Percentiles rank a stretch among this genome's conserved stretches.
Conservation (phyloP, 2,113 vertebrate genomes). For the Peromyscus polionotus region DNA sequence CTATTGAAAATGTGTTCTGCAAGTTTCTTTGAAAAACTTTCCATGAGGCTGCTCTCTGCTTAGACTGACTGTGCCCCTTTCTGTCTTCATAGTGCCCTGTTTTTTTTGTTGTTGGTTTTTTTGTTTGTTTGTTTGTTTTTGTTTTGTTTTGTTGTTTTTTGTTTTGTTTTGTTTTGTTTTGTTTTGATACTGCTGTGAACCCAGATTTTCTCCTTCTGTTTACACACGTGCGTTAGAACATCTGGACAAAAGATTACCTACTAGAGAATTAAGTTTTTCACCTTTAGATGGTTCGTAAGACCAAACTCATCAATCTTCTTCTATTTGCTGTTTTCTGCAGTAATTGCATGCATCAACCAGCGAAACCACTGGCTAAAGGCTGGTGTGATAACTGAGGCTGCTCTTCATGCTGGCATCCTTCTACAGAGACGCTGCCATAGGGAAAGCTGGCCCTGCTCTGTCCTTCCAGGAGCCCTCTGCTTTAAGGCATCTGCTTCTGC, state of each 20-base stretch:
- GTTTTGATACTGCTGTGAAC: not conserved
- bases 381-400: not conserved
- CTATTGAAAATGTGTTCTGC: not conserved
- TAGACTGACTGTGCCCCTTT: not conserved
- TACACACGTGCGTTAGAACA: slow-evolving; percentile 31
- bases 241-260: slow-evolving; percentile 67
- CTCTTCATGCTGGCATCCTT: not conserved
- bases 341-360: slow-evolving; percentile 48
- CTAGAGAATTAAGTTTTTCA: slow-evolving; percentile 74
- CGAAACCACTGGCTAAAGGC: slow-evolving; percentile 45
- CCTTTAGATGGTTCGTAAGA: slow-evolving; percentile 59
- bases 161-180: no score
- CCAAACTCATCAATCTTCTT: slow-evolving; percentile 72
- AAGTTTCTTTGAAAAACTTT: not conserved
- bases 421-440: slow-evolving; percentile 22
- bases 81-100: not conserved
- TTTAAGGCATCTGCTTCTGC: slow-evolving; percentile 75
- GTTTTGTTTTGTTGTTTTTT: no score
- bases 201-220: slow-evolving; percentile 47
- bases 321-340: slow-evolving; percentile 64
- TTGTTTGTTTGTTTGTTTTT: no score
- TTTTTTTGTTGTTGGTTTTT: not conserved
- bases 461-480: slow-evolving; percentile 70
- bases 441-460: not conserved
- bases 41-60: not conserved